phyloP scores from a whole-genome alignment of 2,113 vertebrate genomes.

The Rhynchomys soricoides region DNA sequence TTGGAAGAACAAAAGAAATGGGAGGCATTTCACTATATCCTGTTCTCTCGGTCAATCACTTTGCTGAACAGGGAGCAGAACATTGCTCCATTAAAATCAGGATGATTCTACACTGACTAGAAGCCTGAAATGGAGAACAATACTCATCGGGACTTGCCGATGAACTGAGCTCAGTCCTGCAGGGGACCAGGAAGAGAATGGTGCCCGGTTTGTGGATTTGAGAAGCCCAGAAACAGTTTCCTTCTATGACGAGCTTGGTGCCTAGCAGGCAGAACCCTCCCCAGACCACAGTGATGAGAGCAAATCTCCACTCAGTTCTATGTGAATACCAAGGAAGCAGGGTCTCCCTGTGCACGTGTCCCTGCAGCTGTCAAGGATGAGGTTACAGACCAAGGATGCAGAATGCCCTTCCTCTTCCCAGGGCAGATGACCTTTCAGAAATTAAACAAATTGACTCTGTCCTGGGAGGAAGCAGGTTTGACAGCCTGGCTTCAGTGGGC shows the following conservation, averaged over 20 bases:
- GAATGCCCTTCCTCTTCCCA: constrained; percentile 51
- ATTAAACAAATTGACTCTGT: constrained; percentile 63
- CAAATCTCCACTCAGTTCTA: neutral
- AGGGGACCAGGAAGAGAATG: neutral
- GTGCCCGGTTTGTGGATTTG: neutral
- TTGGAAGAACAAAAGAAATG: neutral
- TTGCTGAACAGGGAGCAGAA: neutral
- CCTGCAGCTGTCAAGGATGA: constrained; percentile 66
- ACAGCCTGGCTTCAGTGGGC: constrained; percentile 47
- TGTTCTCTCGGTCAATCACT: neutral
- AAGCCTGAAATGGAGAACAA: too few species aligned
- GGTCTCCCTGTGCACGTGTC: constrained; percentile 4
- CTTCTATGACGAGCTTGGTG: neutral
- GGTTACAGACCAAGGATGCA: constrained; percentile 43
- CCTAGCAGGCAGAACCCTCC: neutral
- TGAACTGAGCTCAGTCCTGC: neutral
- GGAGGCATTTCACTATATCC: neutral
- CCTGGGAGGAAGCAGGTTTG: constrained; percentile 61
- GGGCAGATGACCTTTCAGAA: constrained; percentile 77
- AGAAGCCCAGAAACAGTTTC: neutral
- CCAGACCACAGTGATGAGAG: constrained; percentile 9
- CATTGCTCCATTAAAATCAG: neutral
- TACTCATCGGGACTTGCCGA: neutral
- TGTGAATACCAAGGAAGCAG: neutral
- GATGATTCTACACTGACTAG: neutral